These are phyloP conservation scores for Heliconius cydno DNA, from an alignment of 2,888 invertebrate genomes.

Conservation along the genomic window DNA sequence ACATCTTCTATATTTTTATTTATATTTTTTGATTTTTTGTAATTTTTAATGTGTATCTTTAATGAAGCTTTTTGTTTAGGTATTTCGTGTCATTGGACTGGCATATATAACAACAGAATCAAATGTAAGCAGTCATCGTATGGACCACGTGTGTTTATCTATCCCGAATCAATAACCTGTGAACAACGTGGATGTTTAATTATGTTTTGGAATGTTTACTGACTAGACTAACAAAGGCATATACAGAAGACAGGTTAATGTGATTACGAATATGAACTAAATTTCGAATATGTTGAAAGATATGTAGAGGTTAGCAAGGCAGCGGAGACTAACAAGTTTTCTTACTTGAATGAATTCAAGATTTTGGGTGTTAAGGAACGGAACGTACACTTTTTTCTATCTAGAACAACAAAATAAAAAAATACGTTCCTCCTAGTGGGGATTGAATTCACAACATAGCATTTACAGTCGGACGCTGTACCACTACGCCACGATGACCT, in stretches of 20 bases:
- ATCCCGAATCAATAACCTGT: slow-evolving; percentile 27
- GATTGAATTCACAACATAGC: neutral
- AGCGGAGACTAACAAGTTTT: neutral
- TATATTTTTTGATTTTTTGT: too few relatives aligned
- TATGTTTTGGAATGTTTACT: slow-evolving; percentile 22
- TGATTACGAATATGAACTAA: neutral
- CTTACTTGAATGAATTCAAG: neutral
- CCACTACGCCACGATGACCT: neutral
- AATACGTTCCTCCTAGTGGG: too few relatives aligned
- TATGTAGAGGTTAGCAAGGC: too few relatives aligned
- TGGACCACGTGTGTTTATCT: slow-evolving; percentile 6
- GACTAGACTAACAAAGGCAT: neutral
- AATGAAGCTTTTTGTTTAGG: slow-evolving; percentile 7
- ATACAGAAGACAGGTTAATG: neutral
- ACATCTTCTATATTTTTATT: too few relatives aligned
- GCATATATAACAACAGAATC: neutral
- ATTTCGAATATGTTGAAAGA: neutral
- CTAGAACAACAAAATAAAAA: too few relatives aligned
- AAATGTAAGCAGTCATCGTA: slow-evolving; percentile 29
- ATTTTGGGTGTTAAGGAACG: neutral
- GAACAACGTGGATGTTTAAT: slow-evolving; percentile 22
- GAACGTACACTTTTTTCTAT: too few relatives aligned
- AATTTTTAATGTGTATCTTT: neutral
- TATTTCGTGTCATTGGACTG: slow-evolving; percentile 11
- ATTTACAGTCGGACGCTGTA: neutral